Evolutionary conservation across 30 jellyfish, hydroid and myxozoan genomes (phyloP).

Genomic region (Hydractinia symbiolongicarpus): DNA sequence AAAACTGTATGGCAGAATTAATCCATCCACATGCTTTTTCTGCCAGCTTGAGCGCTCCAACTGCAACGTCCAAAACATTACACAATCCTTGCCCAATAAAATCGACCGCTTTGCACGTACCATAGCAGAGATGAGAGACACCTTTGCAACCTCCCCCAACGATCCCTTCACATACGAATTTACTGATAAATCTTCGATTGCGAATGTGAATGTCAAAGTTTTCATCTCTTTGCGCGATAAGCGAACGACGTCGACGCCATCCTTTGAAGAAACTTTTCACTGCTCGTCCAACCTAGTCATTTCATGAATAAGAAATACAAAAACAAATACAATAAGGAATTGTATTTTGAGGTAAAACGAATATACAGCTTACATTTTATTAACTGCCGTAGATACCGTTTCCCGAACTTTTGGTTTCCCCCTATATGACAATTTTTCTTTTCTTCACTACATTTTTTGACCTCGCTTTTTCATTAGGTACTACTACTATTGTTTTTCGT

Average conservation of each 20-base stretch:
- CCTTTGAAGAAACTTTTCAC: conserved; percentile 85
- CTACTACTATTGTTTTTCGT: too few species aligned
- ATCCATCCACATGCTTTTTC: conserved; percentile 95
- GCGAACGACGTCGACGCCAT: conserved; percentile 88
- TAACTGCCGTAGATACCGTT: too few species aligned
- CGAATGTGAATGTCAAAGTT: conserved; percentile 85
- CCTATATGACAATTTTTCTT: too few species aligned
- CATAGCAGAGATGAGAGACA: conserved; percentile 85
- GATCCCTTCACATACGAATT: conserved; percentile 89
- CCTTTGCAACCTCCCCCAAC: conserved; percentile 99
- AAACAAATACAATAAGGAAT: too few species aligned
- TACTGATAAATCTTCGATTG: conserved; percentile 84
- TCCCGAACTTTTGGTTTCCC: too few species aligned
- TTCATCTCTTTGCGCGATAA: conserved; percentile 71
- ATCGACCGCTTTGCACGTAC: conserved; percentile 90
- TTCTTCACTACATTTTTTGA: too few species aligned
- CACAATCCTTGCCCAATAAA: conserved; percentile 95
- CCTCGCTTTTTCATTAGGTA: too few species aligned
- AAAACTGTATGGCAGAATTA: conserved; percentile 83
- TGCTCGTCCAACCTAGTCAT: conserved; percentile 76
- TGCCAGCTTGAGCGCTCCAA: conserved; percentile 76
- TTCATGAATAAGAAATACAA: too few species aligned
- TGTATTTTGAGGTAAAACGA: too few species aligned
- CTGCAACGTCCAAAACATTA: conserved; percentile 81
- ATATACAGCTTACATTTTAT: too few species aligned